Evolutionary conservation across 2,797 vertebrate genomes (phyloP).

Genomic region (Pseudomugil gertrudae): DNA sequence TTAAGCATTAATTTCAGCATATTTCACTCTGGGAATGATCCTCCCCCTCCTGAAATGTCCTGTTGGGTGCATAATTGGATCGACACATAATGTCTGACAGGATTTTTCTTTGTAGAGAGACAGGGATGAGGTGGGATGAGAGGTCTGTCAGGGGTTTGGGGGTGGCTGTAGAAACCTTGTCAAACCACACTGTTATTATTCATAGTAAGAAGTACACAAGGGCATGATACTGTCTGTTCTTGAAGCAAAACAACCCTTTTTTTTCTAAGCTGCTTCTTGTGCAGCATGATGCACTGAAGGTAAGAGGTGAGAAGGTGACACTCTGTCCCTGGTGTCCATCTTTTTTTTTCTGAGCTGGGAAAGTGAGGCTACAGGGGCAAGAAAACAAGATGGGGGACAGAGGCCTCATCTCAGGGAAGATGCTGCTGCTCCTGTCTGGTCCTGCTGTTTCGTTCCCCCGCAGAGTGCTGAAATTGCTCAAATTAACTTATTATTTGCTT

Average conservation of each 20-base stretch:
- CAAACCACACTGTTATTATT: conserved; percentile 65
- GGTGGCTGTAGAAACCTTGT: conserved; percentile 71
- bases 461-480: conserved; percentile 86
- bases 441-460: conserved; percentile 83
- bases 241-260: conserved; percentile 50
- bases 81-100: conserved; percentile 76
- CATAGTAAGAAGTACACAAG: conserved; percentile 54
- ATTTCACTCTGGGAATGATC: conserved; percentile 74
- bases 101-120: conserved; percentile 57
- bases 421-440: conserved; percentile 72
- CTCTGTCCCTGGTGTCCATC: conserved; percentile 37
- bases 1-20: conserved; percentile 76
- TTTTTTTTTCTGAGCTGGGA: conserved; percentile 18
- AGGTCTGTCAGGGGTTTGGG: conserved; percentile 38
- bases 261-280: conserved; percentile 18
- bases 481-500: conserved; percentile 91
- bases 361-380: conserved; percentile 47
- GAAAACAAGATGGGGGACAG: conserved; percentile 54
- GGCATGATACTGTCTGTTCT: conserved; percentile 47
- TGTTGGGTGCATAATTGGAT: conserved; percentile 80
- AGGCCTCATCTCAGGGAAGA: conserved; percentile 73
- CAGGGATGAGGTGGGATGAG: conserved; percentile 52
- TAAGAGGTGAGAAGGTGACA: conserved; percentile 56
- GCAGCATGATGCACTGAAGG: conserved; percentile 22
- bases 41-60: conserved; percentile 69